phyloP scores from a whole-genome alignment of 2,888 invertebrate genomes.

The Leptopterna dolabrata region DNA sequence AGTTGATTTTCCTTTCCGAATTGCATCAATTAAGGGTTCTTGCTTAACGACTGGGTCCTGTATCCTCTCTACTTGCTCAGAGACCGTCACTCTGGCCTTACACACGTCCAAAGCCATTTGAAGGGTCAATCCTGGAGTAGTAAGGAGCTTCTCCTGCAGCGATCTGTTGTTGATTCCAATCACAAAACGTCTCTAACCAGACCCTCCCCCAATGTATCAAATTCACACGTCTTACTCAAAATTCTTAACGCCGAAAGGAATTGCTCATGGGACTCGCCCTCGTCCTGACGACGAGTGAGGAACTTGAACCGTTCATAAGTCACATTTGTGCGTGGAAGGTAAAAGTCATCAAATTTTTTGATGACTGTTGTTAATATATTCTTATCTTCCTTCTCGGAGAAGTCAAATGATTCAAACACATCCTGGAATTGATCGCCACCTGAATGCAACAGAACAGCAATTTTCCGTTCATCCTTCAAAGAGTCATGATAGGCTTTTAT shows the following conservation, averaged over 20 bases:
- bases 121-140: not conserved
- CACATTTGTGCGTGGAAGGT: not conserved
- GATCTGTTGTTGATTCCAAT: constrained; percentile 15
- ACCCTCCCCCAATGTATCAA: constrained; percentile 4
- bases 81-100: not conserved
- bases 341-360: constrained; percentile 15
- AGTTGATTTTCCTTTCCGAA: not conserved
- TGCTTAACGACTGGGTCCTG: not conserved
- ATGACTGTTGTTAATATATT: not conserved
- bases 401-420: not conserved
- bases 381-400: not conserved
- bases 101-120: constrained; percentile 13
- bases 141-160: not conserved
- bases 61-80: constrained; percentile 8
- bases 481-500: not conserved
- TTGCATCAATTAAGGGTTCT: not conserved
- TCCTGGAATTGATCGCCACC: not conserved
- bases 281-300: constrained; percentile 17
- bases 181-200: constrained; percentile 34
- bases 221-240: constrained; percentile 41
- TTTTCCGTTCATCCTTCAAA: not conserved
- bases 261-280: constrained; percentile 21
- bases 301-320: constrained; percentile 32
- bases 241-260: not conserved
- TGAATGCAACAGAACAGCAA: constrained; percentile 21